Evolutionary conservation across 1,140 invertebrate species (phyloP).

Genomic region (Penaeus japonicus): DNA sequence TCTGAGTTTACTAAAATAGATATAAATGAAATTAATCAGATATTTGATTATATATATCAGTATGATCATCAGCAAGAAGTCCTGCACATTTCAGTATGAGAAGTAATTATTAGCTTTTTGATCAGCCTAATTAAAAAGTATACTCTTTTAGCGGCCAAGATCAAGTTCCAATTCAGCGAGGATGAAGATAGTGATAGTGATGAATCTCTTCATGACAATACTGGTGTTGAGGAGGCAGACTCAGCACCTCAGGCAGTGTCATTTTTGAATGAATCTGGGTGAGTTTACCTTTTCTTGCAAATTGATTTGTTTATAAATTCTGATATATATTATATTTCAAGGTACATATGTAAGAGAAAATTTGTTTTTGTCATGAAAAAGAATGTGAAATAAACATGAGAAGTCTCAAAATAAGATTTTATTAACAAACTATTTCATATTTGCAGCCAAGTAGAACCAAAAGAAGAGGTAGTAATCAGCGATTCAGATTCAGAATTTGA

Average conservation of each 20-base stretch:
- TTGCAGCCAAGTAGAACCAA: not conserved
- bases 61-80: not conserved
- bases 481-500: constrained; percentile 47
- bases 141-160: constrained; percentile 35
- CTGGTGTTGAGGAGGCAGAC: constrained; percentile 48
- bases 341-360: too few relatives aligned
- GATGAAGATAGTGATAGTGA: not conserved
- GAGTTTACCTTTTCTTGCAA: not conserved
- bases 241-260: constrained; percentile 27
- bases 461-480: not conserved
- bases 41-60: too few relatives aligned
- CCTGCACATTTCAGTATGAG: too few relatives aligned
- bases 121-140: not conserved
- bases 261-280: constrained; percentile 35
- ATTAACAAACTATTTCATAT: too few relatives aligned
- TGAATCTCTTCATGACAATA: constrained; percentile 43
- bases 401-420: too few relatives aligned
- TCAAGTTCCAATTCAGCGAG: constrained; percentile 51
- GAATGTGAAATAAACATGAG: too few relatives aligned
- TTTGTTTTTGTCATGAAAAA: too few relatives aligned
- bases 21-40: too few relatives aligned
- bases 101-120: not conserved
- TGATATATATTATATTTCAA: not conserved
- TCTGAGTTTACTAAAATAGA: too few relatives aligned
- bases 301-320: not conserved